A percentile compares a stretch with the other conserved stretches of the same genome.
phyloP scores from a whole-genome alignment of 2,888 invertebrate species.

The Tetrapedia diversipes region DNA sequence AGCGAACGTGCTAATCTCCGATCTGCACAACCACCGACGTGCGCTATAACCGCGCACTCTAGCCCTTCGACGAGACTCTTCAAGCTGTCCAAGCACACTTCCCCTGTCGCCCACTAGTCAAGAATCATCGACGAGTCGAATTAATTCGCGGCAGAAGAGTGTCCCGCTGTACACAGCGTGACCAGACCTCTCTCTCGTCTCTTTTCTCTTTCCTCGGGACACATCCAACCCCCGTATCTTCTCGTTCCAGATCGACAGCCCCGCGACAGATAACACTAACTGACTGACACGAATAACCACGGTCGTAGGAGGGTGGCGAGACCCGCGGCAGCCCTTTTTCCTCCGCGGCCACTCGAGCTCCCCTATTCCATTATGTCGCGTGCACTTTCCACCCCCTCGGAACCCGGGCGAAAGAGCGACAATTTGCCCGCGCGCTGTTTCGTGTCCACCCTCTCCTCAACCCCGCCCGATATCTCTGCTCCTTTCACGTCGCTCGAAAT shows the following conservation, averaged over 20 bases:
- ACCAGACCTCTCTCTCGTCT: no score
- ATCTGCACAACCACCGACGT: slow-evolving; percentile 21
- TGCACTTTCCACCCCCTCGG: slow-evolving; percentile 23
- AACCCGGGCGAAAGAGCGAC: slow-evolving; percentile 58
- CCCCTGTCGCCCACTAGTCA: slow-evolving; percentile 2
- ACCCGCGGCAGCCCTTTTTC: slow-evolving; percentile 53
- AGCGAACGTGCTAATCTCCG: slow-evolving; percentile 25
- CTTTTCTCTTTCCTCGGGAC: slow-evolving; percentile 3
- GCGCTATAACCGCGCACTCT: not conserved
- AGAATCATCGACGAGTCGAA: slow-evolving; percentile 34
- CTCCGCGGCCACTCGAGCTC: slow-evolving; percentile 46
- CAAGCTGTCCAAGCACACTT: not conserved
- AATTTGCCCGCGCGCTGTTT: slow-evolving; percentile 54
- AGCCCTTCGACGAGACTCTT: not conserved
- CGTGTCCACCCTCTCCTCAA: not conserved
- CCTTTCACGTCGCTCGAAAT: slow-evolving; percentile 51
- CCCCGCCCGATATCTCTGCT: slow-evolving; percentile 44
- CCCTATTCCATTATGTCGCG: slow-evolving; percentile 58
- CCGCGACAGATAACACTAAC: slow-evolving; percentile 53
- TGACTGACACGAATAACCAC: slow-evolving; percentile 48
- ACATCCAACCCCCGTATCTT: slow-evolving; percentile 51
- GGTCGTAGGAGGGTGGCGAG: slow-evolving; percentile 13
- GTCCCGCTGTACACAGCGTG: slow-evolving; percentile 7
- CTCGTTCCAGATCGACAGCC: slow-evolving; percentile 59
- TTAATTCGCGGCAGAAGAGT: slow-evolving; percentile 49